A percentile compares a stretch with the other conserved stretches of the same genome.
Conservation (phyloP, 2,113 vertebrate genomes). For the Scopus umbretta region DNA sequence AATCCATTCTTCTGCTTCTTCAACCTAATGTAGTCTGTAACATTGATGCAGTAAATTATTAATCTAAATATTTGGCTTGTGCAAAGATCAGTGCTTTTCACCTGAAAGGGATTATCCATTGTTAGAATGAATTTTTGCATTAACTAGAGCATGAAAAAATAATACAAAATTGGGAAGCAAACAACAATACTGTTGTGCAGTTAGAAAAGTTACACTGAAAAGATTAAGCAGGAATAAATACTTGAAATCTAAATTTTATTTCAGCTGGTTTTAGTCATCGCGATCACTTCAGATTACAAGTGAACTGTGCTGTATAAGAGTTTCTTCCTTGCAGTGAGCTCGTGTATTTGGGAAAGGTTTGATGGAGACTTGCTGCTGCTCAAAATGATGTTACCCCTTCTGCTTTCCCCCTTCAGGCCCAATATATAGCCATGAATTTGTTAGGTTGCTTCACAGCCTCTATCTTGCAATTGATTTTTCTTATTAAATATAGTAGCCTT, state of each 20-base stretch:
- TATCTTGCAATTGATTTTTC: neutral
- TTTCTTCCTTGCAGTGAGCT: neutral
- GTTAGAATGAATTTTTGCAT: neutral
- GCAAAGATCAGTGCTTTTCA: neutral
- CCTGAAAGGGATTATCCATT: neutral
- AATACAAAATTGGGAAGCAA: neutral
- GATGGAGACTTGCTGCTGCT: neutral
- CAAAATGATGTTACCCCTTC: neutral
- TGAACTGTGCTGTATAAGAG: fast-evolving
- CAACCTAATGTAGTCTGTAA: neutral
- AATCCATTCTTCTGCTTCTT: neutral
- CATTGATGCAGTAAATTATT: neutral
- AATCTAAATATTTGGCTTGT: neutral
- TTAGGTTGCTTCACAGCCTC: neutral
- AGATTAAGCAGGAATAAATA: neutral
- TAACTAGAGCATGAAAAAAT: neutral
- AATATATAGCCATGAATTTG: neutral
- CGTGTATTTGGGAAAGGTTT: neutral
- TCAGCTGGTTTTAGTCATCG: neutral
- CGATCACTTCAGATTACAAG: neutral
- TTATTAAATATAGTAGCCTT: neutral
- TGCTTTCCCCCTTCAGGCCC: neutral
- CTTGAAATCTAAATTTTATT: neutral
- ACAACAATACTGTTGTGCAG: neutral
- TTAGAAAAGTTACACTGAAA: neutral